Evolutionary conservation across 2,113 vertebrate species (phyloP).

Genomic region (Perccottus glenii): DNA sequence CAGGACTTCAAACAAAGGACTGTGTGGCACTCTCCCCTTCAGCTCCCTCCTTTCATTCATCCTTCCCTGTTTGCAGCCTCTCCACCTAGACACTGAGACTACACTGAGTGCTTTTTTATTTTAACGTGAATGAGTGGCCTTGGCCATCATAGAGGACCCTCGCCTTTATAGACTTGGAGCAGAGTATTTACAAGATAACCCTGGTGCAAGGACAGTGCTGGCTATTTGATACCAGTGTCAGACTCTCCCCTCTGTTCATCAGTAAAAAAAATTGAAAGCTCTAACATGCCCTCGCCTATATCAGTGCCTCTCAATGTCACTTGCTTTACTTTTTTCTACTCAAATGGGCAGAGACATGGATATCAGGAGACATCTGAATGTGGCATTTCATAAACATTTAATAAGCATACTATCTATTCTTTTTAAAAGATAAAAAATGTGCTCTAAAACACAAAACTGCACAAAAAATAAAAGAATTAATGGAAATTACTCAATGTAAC

Average conservation of each 20-base stretch:
- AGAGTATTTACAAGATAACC: conserved; percentile 77
- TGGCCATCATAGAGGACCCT: conserved; percentile 70
- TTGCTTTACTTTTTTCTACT: conserved; percentile 36
- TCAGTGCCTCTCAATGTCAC: conserved; percentile 57
- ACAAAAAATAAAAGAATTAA: too few relatives aligned
- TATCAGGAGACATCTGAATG: conserved; percentile 17
- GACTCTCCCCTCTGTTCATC: conserved; percentile 54
- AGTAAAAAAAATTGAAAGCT: conserved; percentile 58
- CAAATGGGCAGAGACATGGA: conserved; percentile 25
- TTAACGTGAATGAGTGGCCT: conserved; percentile 71
- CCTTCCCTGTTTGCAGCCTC: conserved; percentile 35
- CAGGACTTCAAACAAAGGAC: conserved; percentile 42
- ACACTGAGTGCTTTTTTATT: conserved; percentile 75
- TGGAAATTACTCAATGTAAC: too few relatives aligned
- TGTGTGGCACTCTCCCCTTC: conserved; percentile 26
- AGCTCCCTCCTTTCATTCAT: conserved; percentile 36
- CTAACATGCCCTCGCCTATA: conserved; percentile 54
- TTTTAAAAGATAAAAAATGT: neutral
- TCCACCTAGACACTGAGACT: conserved; percentile 52
- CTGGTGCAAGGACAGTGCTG: conserved; percentile 65
- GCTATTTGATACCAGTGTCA: conserved; percentile 74
- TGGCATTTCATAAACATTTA: conserved; percentile 18
- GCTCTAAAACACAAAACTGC: too few relatives aligned
- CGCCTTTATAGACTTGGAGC: conserved; percentile 75
- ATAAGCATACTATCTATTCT: neutral